A percentile compares a stretch with the other conserved stretches of the same genome.
Evolutionary conservation across 1,140 invertebrate species (phyloP).

Genomic region (Pseudomyrmex gracilis): DNA sequence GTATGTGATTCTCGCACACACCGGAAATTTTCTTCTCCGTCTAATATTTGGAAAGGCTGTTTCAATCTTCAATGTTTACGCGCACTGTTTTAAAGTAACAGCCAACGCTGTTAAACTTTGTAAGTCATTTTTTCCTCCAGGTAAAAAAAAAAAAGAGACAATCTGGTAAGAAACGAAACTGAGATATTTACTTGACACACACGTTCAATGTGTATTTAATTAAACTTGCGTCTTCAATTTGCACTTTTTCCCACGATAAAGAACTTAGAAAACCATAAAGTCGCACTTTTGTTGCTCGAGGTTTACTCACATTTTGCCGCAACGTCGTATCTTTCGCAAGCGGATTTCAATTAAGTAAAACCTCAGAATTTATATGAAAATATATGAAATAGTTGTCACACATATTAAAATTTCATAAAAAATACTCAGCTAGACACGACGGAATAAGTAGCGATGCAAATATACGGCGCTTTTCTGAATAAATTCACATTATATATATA

Average conservation of each 20-base stretch:
- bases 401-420: not conserved
- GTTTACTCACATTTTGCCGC: not conserved
- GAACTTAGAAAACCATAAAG: not conserved
- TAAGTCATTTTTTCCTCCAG: not conserved
- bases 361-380: slow-evolving; percentile 16
- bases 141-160: not conserved
- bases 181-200: slow-evolving; percentile 11
- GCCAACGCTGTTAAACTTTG: not conserved
- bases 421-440: not conserved
- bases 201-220: slow-evolving; percentile 23
- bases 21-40: not conserved
- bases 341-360: slow-evolving; percentile 38
- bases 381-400: not conserved
- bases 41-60: slow-evolving; percentile 16
- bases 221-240: slow-evolving; percentile 49
- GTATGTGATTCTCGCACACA: slow-evolving; percentile 22
- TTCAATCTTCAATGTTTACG: slow-evolving; percentile 24
- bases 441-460: not conserved
- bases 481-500: not conserved
- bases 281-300: not conserved
- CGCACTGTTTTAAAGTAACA: not conserved
- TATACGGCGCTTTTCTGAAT: not conserved
- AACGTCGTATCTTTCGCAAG: not conserved
- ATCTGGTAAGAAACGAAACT: not conserved
- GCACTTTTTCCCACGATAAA: not conserved